A percentile compares a stretch with the other conserved stretches of the same genome.
phyloP scores from a whole-genome alignment of 2,113 vertebrate genomes.

The Neolamprologus tretocephalus region DNA sequence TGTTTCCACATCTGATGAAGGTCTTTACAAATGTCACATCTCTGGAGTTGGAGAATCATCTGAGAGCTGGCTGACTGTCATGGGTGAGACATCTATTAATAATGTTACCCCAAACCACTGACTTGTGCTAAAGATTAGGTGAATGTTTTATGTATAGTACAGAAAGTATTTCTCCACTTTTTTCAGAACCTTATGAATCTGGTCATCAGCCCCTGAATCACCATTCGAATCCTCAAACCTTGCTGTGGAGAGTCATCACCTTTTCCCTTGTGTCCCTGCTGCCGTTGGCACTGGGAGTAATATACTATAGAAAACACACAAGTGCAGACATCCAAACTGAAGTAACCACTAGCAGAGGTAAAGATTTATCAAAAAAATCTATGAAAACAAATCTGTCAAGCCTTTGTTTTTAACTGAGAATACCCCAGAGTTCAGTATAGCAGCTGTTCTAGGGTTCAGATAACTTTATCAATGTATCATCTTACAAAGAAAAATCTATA shows the following conservation, averaged over 20 bases:
- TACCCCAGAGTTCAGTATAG: not conserved
- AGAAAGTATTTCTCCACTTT: not conserved
- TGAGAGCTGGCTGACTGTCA: not conserved
- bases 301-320: not conserved
- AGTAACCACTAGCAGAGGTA: not conserved
- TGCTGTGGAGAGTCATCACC: rapidly evolving
- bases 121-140: not conserved
- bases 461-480: not conserved
- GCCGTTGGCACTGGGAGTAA: not conserved
- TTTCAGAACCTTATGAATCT: not conserved
- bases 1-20: not conserved
- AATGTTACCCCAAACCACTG: rapidly evolving
- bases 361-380: not conserved
- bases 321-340: not conserved
- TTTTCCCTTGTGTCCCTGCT: not conserved
- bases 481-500: rapidly evolving
- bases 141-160: not conserved
- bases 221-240: not conserved
- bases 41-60: not conserved
- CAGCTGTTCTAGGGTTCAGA: not conserved
- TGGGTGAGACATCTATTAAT: not conserved
- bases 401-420: not conserved
- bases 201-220: not conserved
- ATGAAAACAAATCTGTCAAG: not conserved
- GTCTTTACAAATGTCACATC: constrained; percentile 1